Conservation (phyloP, 2,888 invertebrate genomes). For the Catocala sponsa region DNA sequence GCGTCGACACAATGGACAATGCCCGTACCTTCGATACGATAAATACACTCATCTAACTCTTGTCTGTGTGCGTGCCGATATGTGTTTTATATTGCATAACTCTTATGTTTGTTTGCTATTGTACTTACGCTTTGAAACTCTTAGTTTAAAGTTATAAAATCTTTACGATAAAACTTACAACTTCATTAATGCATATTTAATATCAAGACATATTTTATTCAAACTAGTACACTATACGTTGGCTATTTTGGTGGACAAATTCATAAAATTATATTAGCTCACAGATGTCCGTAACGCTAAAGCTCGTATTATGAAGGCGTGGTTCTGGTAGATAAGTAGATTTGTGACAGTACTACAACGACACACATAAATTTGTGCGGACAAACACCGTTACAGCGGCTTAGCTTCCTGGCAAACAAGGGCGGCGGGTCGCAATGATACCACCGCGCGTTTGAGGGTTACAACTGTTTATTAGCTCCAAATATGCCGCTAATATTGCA, state of each 20-base stretch:
- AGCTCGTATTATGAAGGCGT: conserved; percentile 77
- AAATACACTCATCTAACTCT: conserved; percentile 76
- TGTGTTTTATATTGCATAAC: conserved; percentile 71
- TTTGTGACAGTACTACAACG: conserved; percentile 83
- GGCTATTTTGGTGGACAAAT: conserved; percentile 37
- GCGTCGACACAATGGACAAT: conserved; percentile 86
- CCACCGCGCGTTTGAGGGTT: conserved; percentile 69
- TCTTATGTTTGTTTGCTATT: conserved; percentile 49
- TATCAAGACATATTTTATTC: conserved; percentile 5
- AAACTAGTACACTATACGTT: conserved; percentile 10
- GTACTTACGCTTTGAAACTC: conserved; percentile 45
- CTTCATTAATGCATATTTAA: not conserved
- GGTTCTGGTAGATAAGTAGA: conserved; percentile 86
- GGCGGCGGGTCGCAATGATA: conserved; percentile 71
- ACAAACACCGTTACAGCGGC: conserved; percentile 85
- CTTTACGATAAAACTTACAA: conserved; percentile 27
- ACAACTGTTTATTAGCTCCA: conserved; percentile 69
- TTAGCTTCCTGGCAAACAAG: conserved; percentile 85
- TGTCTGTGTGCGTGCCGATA: conserved; percentile 71
- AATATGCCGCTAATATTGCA: conserved; percentile 61
- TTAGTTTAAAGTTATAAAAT: conserved; percentile 28
- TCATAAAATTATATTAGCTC: conserved; percentile 52
- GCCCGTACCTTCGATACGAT: conserved; percentile 76
- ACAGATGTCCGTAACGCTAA: conserved; percentile 72
- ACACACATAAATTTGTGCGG: conserved; percentile 81